Conservation (phyloP, 2,888 invertebrate genomes). For the Peribatodes rhomboidaria region DNA sequence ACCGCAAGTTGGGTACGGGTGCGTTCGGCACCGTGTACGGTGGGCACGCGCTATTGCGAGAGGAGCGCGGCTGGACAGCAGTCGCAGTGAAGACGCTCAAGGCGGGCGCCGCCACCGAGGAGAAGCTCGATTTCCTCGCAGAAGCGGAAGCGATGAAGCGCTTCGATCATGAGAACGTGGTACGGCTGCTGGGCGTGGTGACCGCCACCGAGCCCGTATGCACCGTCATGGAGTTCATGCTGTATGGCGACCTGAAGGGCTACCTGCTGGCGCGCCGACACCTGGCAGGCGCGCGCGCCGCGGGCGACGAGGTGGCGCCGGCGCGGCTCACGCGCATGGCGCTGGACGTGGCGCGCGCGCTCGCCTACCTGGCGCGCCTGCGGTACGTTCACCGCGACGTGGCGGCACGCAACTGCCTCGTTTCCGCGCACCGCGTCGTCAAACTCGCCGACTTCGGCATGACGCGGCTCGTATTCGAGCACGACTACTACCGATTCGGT, state of each 20-base stretch:
- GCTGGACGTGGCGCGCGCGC: constrained; percentile 94
- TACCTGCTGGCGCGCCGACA: constrained; percentile 94
- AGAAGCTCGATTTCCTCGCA: constrained; percentile 95
- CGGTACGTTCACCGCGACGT: constrained; percentile 97
- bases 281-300: constrained; percentile 90
- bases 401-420: constrained; percentile 92
- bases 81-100: constrained; percentile 97
- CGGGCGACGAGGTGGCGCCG: constrained; percentile 92
- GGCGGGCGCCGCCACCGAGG: constrained; percentile 92
- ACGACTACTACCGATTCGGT: constrained; percentile 95
- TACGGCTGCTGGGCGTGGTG: constrained; percentile 94
- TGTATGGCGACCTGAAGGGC: constrained; percentile 96
- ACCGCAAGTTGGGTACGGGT: constrained; percentile 94
- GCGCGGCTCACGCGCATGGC: constrained; percentile 94
- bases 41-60: constrained; percentile 92
- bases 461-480: constrained; percentile 95
- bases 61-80: constrained; percentile 90
- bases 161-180: constrained; percentile 96
- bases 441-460: constrained; percentile 97
- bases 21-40: constrained; percentile 97
- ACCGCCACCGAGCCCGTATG: constrained; percentile 95
- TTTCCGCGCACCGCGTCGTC: constrained; percentile 90
- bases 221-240: constrained; percentile 97
- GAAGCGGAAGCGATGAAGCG: constrained; percentile 98
- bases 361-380: constrained; percentile 93